Evolutionary conservation across 1,140 invertebrate species (phyloP).

Genomic region (Zaprionus ghesquierei): DNA sequence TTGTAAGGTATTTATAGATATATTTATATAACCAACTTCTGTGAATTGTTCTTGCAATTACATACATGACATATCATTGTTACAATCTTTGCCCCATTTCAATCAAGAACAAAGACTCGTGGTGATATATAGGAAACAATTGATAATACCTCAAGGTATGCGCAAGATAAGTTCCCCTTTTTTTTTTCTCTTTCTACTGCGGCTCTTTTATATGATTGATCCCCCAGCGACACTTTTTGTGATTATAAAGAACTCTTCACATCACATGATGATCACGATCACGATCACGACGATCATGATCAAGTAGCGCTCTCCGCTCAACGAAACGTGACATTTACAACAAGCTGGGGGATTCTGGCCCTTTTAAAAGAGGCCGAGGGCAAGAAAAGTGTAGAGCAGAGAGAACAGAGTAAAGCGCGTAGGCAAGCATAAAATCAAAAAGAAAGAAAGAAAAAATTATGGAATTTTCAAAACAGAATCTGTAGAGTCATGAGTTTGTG

Average conservation of each 20-base stretch:
- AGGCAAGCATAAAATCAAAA: slow-evolving; percentile 61
- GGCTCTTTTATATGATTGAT: slow-evolving; percentile 25
- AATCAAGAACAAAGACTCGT: neutral
- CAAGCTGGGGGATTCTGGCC: slow-evolving; percentile 59
- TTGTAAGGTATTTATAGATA: neutral
- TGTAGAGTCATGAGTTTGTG: slow-evolving; percentile 58
- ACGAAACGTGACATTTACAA: slow-evolving; percentile 70
- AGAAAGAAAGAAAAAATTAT: too few species aligned
- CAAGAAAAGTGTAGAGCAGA: neutral
- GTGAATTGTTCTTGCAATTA: neutral
- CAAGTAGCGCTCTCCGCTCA: slow-evolving; percentile 36
- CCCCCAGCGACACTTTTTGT: slow-evolving; percentile 21
- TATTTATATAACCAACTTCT: neutral
- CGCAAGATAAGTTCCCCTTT: neutral
- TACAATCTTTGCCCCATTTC: neutral
- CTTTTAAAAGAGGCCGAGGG: slow-evolving; percentile 54
- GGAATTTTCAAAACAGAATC: slow-evolving; percentile 26
- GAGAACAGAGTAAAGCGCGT: slow-evolving; percentile 29
- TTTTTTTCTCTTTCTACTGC: neutral
- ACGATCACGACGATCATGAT: slow-evolving; percentile 35
- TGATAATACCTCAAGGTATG: neutral
- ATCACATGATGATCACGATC: slow-evolving; percentile 28
- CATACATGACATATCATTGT: neutral
- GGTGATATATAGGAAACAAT: neutral
- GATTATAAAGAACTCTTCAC: slow-evolving; percentile 3